These are phyloP conservation scores for Actenoides lindsayi DNA, from an alignment of 2,113 vertebrate species.

Conservation along the genomic window DNA sequence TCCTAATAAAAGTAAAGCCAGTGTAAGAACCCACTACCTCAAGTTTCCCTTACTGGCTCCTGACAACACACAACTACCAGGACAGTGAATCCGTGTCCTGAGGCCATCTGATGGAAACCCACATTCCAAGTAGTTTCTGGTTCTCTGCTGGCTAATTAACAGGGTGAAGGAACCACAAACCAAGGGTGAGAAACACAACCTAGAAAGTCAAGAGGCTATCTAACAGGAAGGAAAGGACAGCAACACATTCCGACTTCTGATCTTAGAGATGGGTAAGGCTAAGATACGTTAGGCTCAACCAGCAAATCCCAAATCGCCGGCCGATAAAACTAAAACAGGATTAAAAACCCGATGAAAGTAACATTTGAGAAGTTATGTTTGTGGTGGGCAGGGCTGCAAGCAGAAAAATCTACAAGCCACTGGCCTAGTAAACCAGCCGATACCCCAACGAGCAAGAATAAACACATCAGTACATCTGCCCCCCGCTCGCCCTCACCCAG, in stretches of 20 bases:
- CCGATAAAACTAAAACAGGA: accelerated
- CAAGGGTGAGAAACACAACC: not conserved
- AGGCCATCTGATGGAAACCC: conserved; percentile 31
- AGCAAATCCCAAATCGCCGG: not conserved
- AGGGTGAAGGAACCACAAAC: conserved; percentile 30
- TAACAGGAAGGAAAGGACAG: not conserved
- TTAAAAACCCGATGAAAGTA: accelerated
- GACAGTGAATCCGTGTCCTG: not conserved
- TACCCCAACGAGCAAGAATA: accelerated
- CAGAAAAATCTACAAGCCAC: not conserved
- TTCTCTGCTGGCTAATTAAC: not conserved
- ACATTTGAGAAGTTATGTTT: accelerated
- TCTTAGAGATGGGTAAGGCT: not conserved
- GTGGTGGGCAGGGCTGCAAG: accelerated
- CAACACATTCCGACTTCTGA: not conserved
- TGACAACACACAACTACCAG: not conserved
- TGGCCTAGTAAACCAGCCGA: not conserved
- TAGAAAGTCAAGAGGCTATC: not conserved
- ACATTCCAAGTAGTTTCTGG: not conserved
- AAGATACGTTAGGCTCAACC: accelerated
- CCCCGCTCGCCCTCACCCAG: not conserved
- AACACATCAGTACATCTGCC: not conserved
- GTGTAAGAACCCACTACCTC: not conserved
- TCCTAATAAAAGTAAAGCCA: not conserved
- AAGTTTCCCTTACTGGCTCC: not conserved